Evolutionary conservation across 2,888 invertebrate species (phyloP), one percentile per base, ranked within the genome.

Genomic region (Dendrolimus houi): DNA sequence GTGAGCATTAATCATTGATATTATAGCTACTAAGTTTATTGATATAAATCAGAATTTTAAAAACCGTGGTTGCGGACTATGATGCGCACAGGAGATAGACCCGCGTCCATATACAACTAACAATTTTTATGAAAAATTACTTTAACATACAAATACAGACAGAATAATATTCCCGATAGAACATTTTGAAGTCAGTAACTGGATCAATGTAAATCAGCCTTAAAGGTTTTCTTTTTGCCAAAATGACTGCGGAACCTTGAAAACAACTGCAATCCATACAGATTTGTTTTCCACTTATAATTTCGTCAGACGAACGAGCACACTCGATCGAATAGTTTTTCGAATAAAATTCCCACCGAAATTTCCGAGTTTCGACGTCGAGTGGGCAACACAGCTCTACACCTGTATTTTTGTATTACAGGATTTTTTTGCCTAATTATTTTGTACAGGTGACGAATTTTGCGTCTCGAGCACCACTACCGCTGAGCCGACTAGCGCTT

Each of bases 361-460:
- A 67, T 62, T 71, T 70, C 66, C 69, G 41, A 55, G 69, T 62
- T 75, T 72, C 71, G 71, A 71, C 70, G 79, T 80, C 77, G 68
- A 87, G 84, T 79, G 81, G 75, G 76, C 79, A 80, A 79, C 83
- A 85, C 83, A 83, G 77, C 77, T 74, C 74, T 81, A 77, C 80
- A 83, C 84, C 84, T 78, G 81, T 65, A 80, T 84, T 89, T 88
- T 89, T 90, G 85, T 85, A 75, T 74, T 79, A 74, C 80, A 70
- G 67, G 82, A 83, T 85, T 89, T 90, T 90, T 91, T 91, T 91
- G 89, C 87, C 91, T 91, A 91, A 91, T 91, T 91, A 91, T 91
- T 91, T 90, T 86, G 82, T 88, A 88, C 89, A 89, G 89, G 89
- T 89, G 89, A 89, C 89, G 89, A 87, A 87, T 85, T 84, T 77